phyloP scores from a whole-genome alignment of 2,797 vertebrate genomes.

The Anomalospiza imberbis region DNA sequence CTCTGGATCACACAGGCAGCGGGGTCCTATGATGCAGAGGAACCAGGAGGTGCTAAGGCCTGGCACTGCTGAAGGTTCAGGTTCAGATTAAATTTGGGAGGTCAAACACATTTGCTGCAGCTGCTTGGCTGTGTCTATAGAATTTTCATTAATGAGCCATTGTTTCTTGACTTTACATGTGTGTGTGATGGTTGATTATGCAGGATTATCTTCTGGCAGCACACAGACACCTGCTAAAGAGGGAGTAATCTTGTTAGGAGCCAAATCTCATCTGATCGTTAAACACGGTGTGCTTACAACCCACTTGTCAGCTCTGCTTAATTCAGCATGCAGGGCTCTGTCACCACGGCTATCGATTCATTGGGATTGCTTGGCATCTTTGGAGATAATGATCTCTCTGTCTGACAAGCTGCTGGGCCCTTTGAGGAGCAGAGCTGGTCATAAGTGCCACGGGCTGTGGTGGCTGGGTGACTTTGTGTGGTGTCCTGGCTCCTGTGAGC shows the following conservation, averaged over 20 bases:
- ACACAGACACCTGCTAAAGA: background rate
- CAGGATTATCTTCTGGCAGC: background rate
- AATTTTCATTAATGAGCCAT: background rate
- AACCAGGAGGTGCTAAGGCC: background rate
- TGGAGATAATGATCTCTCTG: background rate
- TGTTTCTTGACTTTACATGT: background rate
- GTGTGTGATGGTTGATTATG: background rate
- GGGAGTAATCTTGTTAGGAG: background rate
- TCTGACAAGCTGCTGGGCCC: background rate
- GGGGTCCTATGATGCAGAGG: fast-evolving
- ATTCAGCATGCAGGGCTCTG: conserved; percentile 20
- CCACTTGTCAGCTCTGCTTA: background rate
- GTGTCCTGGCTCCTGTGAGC: background rate
- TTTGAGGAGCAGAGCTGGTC: background rate
- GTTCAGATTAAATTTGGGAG: background rate
- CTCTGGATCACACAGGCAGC: background rate
- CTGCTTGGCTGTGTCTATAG: background rate
- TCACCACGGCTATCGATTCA: conserved; percentile 8
- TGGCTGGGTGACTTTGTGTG: background rate
- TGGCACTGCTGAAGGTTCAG: background rate
- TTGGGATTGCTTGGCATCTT: background rate
- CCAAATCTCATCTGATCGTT: conserved; percentile 2
- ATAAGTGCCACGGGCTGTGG: background rate
- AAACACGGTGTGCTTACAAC: conserved; percentile 7
- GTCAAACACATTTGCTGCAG: background rate